Conservation (phyloP, 2,888 invertebrate genomes). For the Lycocerus yunnanus region DNA sequence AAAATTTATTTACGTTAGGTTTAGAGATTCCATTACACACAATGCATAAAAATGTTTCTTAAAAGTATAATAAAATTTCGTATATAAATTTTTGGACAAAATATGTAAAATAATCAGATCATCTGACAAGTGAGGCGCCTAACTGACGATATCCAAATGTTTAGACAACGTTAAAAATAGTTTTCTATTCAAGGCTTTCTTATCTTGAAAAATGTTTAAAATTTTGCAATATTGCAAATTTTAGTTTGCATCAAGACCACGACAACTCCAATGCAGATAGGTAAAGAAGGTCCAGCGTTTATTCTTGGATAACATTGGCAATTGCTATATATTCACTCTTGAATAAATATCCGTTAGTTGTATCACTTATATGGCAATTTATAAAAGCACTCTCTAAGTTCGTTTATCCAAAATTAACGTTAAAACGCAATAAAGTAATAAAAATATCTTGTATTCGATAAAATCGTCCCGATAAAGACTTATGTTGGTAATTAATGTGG, state of each 20-base stretch:
- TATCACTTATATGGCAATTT: neutral
- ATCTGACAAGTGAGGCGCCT: neutral
- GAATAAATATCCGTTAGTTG: neutral
- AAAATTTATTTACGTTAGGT: neutral
- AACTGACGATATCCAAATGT: neutral
- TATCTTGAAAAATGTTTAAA: neutral
- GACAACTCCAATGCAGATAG: neutral
- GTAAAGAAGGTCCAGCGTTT: neutral
- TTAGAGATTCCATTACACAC: neutral
- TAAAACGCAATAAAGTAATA: neutral
- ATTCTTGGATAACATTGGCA: neutral
- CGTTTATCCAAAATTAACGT: neutral
- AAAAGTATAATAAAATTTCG: neutral
- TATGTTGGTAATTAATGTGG: neutral
- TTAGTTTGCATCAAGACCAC: neutral
- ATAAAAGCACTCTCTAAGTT: neutral
- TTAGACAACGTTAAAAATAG: neutral
- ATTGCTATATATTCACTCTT: neutral
- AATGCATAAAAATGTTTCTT: neutral
- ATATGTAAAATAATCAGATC: neutral
- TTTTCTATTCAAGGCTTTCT: neutral
- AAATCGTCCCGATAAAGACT: neutral
- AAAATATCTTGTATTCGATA: neutral
- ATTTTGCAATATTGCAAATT: neutral
- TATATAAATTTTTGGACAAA: neutral